Percentiles rank a stretch among this genome's conserved stretches.
phyloP scores from a whole-genome alignment of 2,113 vertebrate genomes.

The Delphinus delphis region DNA sequence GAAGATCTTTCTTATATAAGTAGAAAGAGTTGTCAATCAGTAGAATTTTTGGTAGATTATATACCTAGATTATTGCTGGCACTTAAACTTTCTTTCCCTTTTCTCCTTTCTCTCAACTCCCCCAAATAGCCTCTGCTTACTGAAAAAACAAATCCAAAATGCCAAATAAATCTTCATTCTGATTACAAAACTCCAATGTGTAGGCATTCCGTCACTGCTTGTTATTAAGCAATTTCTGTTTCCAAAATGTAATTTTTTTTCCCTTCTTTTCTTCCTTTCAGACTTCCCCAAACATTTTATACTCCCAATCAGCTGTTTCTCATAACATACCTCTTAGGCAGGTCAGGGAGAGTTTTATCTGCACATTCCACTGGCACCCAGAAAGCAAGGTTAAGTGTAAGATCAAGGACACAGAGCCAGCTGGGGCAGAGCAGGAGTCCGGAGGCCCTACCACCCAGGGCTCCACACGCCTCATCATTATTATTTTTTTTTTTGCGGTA shows the following conservation, averaged over 20 bases:
- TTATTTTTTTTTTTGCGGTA: no score
- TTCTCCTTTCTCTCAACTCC: constrained; percentile 39
- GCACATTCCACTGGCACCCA: not conserved
- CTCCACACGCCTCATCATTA: constrained; percentile 8
- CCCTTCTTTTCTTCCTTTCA: constrained; percentile 17
- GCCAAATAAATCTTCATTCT: constrained; percentile 62
- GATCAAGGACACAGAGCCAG: constrained; percentile 48
- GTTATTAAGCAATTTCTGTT: constrained; percentile 64
- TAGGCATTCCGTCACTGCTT: constrained; percentile 37
- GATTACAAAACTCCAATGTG: not conserved
- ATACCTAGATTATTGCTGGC: constrained; percentile 62
- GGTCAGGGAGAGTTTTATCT: not conserved
- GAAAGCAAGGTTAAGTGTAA: not conserved
- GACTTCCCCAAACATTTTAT: not conserved
- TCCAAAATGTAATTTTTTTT: constrained; percentile 1
- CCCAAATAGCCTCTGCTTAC: constrained; percentile 32
- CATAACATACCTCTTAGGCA: not conserved
- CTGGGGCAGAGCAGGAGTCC: not conserved
- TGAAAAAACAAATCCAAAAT: constrained; percentile 57
- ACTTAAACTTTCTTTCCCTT: constrained; percentile 63
- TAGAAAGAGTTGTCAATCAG: constrained; percentile 45
- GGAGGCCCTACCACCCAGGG: constrained; percentile 44
- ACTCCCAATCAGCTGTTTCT: not conserved
- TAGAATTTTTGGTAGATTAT: constrained; percentile 13
- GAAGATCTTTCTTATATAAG: constrained; percentile 45